phyloP scores from a whole-genome alignment of 2,113 vertebrate species.

The Herpetotheres cachinnans region DNA sequence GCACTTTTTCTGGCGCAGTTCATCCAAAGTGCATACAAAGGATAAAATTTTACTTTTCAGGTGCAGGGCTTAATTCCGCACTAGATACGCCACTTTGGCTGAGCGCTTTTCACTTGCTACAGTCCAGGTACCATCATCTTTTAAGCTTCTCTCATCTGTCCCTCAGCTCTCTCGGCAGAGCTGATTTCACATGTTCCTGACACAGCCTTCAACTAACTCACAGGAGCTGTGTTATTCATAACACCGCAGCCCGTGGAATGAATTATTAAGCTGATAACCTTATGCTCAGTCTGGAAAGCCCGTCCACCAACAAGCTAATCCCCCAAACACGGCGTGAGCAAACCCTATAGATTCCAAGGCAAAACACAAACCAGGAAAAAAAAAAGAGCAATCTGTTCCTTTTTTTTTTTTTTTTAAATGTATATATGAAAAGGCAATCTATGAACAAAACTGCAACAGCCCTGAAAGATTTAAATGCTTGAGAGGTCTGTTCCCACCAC shows the following conservation, averaged over 20 bases:
- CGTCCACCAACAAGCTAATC: background rate
- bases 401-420: background rate
- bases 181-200: background rate
- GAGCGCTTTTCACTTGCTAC: background rate
- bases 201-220: background rate
- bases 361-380: background rate
- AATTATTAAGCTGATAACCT: constrained; percentile 28
- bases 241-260: background rate
- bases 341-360: background rate
- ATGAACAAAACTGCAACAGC: background rate
- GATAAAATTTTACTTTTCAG: constrained; percentile 11
- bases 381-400: background rate
- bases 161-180: background rate
- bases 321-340: background rate
- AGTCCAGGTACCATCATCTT: background rate
- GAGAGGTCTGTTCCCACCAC: background rate
- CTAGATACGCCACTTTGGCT: background rate
- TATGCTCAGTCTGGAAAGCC: background rate
- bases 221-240: background rate
- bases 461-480: background rate
- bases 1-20: constrained; percentile 12
- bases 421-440: background rate
- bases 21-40: background rate
- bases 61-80: constrained; percentile 4
- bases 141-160: background rate